These are phyloP conservation scores for Poeciliopsis prolifica DNA, from an alignment of 2,113 vertebrate genomes.

Conservation along the genomic window DNA sequence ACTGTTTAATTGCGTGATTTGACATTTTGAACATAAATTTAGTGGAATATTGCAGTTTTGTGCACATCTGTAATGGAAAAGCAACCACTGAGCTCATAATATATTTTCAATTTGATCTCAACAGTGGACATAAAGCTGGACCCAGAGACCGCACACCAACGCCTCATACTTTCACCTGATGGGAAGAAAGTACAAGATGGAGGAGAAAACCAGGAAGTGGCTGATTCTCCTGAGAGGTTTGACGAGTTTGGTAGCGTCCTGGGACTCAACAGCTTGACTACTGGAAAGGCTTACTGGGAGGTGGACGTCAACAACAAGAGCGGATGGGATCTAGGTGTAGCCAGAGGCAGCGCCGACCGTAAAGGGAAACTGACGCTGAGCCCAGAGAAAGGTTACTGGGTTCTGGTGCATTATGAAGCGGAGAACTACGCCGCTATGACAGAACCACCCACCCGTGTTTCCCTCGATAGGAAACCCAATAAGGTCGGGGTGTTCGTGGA, in stretches of 20 bases:
- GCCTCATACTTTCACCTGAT: conserved; percentile 55
- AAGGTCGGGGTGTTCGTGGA: conserved; percentile 85
- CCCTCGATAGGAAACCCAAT: conserved; percentile 64
- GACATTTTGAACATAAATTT: too few relatives aligned
- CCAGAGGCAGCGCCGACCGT: conserved; percentile 46
- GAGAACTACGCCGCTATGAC: conserved; percentile 52
- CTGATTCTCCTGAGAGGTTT: conserved; percentile 43
- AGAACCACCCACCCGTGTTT: conserved; percentile 47
- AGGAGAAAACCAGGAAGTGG: conserved; percentile 15
- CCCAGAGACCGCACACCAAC: conserved; percentile 49
- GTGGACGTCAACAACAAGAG: conserved; percentile 69
- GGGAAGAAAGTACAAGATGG: conserved; percentile 57
- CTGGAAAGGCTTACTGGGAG: conserved; percentile 73
- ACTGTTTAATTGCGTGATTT: too few relatives aligned
- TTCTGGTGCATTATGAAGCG: conserved; percentile 56
- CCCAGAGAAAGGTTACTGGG: conserved; percentile 74
- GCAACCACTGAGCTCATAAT: not conserved
- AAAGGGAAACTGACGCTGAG: conserved; percentile 58
- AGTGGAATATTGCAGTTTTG: too few relatives aligned
- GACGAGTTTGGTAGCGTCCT: conserved; percentile 62
- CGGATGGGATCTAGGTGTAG: conserved; percentile 75
- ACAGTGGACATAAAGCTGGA: conserved; percentile 72
- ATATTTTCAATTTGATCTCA: not conserved
- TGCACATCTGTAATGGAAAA: too few relatives aligned
- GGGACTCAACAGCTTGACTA: conserved; percentile 41